A percentile compares a stretch with the other conserved stretches of the same genome.
Conservation (phyloP, 2,113 vertebrate genomes). For the Sylvia atricapilla region DNA sequence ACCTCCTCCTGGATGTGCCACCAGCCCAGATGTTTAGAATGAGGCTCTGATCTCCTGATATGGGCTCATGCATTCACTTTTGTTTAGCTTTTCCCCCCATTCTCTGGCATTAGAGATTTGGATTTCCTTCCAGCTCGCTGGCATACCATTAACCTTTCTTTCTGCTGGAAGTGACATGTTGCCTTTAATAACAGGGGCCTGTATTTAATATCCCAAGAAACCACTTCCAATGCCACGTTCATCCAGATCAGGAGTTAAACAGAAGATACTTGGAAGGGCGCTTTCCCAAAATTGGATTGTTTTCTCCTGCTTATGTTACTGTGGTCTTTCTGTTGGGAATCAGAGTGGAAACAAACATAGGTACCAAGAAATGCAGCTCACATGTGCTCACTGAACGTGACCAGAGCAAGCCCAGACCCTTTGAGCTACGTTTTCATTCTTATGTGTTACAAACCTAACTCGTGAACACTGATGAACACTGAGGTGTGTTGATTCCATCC, state of each 20-base stretch:
- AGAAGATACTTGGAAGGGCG: background rate
- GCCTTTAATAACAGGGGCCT: background rate
- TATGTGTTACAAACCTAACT: background rate
- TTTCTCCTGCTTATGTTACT: background rate
- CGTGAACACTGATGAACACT: background rate
- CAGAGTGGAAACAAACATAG: background rate
- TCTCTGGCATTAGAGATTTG: constrained; percentile 3
- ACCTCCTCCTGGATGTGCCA: background rate
- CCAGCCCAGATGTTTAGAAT: background rate
- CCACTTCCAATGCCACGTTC: background rate
- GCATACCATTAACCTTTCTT: background rate
- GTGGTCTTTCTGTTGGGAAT: background rate
- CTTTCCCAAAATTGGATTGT: background rate
- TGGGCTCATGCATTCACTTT: background rate
- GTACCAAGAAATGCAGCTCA: background rate
- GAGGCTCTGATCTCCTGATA: background rate
- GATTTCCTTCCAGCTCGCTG: constrained; percentile 35
- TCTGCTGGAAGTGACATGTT: background rate
- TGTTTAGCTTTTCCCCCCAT: constrained; percentile 51
- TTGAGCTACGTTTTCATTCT: background rate
- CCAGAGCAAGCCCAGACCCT: background rate
- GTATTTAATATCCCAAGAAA: background rate
- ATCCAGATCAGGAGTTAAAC: background rate
- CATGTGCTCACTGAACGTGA: background rate
- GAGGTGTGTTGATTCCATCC: background rate